Conservation (phyloP, 2,888 invertebrate genomes). For the Lasius platythorax region DNA sequence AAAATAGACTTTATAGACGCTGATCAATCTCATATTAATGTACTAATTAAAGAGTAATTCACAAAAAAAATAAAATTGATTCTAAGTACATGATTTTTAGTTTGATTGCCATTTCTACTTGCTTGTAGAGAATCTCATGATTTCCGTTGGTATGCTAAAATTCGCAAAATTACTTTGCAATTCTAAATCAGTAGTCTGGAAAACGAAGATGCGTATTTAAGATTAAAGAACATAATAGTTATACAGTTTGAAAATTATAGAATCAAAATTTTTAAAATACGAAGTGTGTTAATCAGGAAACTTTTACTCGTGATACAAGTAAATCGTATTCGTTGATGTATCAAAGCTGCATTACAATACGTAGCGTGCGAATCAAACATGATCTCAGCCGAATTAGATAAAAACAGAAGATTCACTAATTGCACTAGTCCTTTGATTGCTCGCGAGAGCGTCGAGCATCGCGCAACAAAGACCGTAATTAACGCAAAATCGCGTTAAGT, state of each 20-base stretch:
- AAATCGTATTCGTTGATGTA: neutral
- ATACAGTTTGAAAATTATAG: neutral
- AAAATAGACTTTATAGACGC: neutral
- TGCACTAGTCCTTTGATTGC: slow-evolving; percentile 36
- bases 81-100: neutral
- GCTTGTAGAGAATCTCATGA: neutral
- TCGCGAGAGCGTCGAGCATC: slow-evolving; percentile 1
- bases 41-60: neutral
- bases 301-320: neutral
- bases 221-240: neutral
- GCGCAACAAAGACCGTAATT: slow-evolving; percentile 40
- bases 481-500: slow-evolving; percentile 11
- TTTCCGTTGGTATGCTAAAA: neutral
- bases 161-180: neutral
- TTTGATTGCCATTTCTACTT: slow-evolving; percentile 9
- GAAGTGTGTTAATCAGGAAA: neutral
- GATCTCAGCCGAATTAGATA: slow-evolving; percentile 18
- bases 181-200: neutral
- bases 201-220: neutral
- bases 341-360: neutral
- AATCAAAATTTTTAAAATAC: neutral
- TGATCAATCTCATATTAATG: neutral
- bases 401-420: slow-evolving; percentile 32
- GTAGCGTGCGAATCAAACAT: neutral
- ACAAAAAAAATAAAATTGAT: neutral